Conservation (phyloP, 1,140 invertebrate genomes). For the Caenorhabditis briggsae region DNA sequence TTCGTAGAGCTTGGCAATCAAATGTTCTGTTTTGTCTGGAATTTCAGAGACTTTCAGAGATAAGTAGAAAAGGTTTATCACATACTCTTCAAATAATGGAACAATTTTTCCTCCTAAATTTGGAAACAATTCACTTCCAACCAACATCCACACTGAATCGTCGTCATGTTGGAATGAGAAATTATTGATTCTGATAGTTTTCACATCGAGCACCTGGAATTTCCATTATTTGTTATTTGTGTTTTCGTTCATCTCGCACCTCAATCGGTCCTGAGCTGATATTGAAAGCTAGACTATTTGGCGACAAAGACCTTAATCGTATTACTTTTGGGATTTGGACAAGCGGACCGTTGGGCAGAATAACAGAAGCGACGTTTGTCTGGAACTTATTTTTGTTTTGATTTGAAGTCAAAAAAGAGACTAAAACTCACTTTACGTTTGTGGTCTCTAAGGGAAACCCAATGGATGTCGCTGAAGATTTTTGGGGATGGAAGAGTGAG, state of each 20-base stretch:
- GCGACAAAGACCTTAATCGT: conserved; percentile 6
- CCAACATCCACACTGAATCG: conserved; percentile 36
- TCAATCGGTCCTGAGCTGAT: conserved; percentile 35
- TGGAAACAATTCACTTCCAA: conserved; percentile 32
- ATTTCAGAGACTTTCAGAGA: not conserved
- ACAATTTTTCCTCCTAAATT: conserved; percentile 34
- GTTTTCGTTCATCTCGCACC: not conserved
- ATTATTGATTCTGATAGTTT: conserved; percentile 34
- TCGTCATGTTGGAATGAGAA: conserved; percentile 47
- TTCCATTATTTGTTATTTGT: not conserved
- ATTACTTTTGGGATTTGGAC: conserved; percentile 42
- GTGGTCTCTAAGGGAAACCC: conserved; percentile 31
- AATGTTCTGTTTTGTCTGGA: not conserved
- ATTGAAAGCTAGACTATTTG: conserved; percentile 29
- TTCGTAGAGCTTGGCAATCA: not conserved
- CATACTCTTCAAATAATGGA: conserved; percentile 15
- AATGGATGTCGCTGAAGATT: conserved; percentile 22
- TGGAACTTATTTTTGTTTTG: not conserved
- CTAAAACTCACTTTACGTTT: conserved; percentile 21
- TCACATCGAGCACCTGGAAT: conserved; percentile 26
- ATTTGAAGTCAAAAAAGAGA: not conserved
- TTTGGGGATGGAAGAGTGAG: conserved; percentile 10
- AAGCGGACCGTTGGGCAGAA: conserved; percentile 7
- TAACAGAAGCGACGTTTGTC: conserved; percentile 28
- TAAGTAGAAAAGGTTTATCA: not conserved